Evolutionary conservation across 2,888 invertebrate genomes (phyloP).

Genomic region (Lasioglossum lativentre): DNA sequence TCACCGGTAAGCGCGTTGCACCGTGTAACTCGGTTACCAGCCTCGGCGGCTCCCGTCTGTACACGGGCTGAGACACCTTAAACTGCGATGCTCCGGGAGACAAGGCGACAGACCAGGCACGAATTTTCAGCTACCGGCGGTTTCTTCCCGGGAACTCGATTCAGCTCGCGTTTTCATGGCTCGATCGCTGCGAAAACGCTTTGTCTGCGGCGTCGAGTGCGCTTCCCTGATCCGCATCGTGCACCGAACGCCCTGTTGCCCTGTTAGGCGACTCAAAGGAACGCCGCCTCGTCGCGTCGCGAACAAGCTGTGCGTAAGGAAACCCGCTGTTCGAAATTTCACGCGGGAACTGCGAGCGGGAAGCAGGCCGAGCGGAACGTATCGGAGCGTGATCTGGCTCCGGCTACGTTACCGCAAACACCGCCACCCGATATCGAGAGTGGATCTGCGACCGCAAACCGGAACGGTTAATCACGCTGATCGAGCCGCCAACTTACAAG

Average conservation of each 20-base stretch:
- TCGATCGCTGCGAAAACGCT: neutral
- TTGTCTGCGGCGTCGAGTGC: neutral
- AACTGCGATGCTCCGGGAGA: slow-evolving; percentile 33
- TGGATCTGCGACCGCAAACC: slow-evolving; percentile 39
- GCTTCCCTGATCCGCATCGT: neutral
- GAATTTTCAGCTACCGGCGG: slow-evolving; percentile 31
- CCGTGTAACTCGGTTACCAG: slow-evolving; percentile 68
- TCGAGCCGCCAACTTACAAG: slow-evolving; percentile 31
- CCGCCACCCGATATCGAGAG: slow-evolving; percentile 37
- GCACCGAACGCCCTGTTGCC: neutral
- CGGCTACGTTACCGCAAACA: slow-evolving; percentile 41
- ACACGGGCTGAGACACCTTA: slow-evolving; percentile 31
- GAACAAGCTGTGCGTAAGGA: slow-evolving; percentile 5
- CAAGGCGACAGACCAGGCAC: slow-evolving; percentile 3
- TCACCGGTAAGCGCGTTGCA: slow-evolving; percentile 61
- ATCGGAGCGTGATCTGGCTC: slow-evolving; percentile 4
- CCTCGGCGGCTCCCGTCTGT: slow-evolving; percentile 17
- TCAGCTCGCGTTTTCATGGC: neutral
- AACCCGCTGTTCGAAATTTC: slow-evolving; percentile 8
- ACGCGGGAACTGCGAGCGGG: neutral
- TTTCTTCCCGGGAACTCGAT: slow-evolving; percentile 25
- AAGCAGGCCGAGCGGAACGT: slow-evolving; percentile 7
- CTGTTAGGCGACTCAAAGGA: slow-evolving; percentile 3
- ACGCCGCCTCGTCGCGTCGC: slow-evolving; percentile 10
- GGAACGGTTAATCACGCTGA: slow-evolving; percentile 40